Conservation (phyloP, 2,888 invertebrate species). For the Gasteruption jaculator region DNA sequence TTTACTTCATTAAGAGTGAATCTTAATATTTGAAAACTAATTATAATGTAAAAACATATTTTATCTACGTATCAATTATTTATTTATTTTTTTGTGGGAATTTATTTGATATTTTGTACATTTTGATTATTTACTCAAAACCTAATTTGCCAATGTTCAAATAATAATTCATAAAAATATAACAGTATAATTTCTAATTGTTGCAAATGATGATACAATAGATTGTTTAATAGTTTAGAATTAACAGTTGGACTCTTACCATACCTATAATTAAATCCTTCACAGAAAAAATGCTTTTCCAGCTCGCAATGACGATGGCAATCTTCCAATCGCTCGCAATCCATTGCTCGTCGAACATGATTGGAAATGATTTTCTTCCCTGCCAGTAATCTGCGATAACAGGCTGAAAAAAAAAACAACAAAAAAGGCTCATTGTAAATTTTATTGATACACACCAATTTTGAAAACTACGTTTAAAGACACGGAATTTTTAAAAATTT, state of each 20-base stretch:
- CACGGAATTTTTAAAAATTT: slow-evolving; percentile 3
- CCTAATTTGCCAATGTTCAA: not conserved
- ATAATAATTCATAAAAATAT: too few relatives aligned
- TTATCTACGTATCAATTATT: too few relatives aligned
- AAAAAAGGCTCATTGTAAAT: not conserved
- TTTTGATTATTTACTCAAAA: not conserved
- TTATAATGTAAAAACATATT: too few relatives aligned
- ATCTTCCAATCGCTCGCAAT: slow-evolving; percentile 71
- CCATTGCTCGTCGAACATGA: slow-evolving; percentile 64
- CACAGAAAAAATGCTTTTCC: slow-evolving; percentile 72
- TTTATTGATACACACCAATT: not conserved
- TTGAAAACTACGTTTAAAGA: too few relatives aligned
- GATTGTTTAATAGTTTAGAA: too few relatives aligned
- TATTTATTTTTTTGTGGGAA: too few relatives aligned
- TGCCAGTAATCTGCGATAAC: slow-evolving; percentile 72
- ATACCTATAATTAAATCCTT: slow-evolving; percentile 79
- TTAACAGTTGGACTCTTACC: too few relatives aligned
- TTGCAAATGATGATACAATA: too few relatives aligned
- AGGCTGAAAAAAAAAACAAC: slow-evolving; percentile 65
- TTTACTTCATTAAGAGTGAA: too few relatives aligned
- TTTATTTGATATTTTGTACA: too few relatives aligned
- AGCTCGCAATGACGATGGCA: slow-evolving; percentile 72
- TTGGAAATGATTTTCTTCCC: slow-evolving; percentile 68
- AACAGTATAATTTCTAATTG: too few relatives aligned
- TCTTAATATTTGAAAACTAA: too few relatives aligned